These are phyloP conservation scores for Macrotis lagotis DNA, from an alignment of 2,113 vertebrate species.

Conservation along the genomic window DNA sequence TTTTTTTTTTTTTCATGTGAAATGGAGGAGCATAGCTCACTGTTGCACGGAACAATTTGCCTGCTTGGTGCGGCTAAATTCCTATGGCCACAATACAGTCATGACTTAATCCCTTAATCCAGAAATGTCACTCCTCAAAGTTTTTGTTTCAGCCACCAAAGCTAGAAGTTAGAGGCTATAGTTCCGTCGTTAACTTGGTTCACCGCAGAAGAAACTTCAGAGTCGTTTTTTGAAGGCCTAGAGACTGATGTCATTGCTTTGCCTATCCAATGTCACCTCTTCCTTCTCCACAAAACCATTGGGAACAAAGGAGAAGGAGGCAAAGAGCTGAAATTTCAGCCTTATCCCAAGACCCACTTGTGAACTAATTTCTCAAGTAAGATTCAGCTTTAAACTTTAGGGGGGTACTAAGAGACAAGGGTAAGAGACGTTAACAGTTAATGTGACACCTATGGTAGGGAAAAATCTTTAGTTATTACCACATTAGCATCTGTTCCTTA, in stretches of 20 bases:
- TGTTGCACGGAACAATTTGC: neutral
- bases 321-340: conserved; percentile 48
- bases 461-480: neutral
- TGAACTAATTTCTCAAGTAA: conserved; percentile 5
- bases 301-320: conserved; percentile 42
- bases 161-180: conserved; percentile 52
- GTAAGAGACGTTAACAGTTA: neutral
- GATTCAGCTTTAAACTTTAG: conserved; percentile 32
- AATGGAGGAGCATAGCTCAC: conserved; percentile 63
- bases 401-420: neutral
- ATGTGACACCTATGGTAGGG: neutral
- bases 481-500: neutral
- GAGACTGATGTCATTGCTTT: conserved; percentile 51
- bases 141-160: conserved; percentile 50
- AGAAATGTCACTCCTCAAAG: conserved; percentile 55
- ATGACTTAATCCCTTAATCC: conserved; percentile 52
- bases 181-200: conserved; percentile 48
- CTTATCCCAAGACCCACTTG: neutral
- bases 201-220: neutral
- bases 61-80: conserved; percentile 42
- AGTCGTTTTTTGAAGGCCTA: conserved; percentile 25
- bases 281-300: conserved; percentile 45
- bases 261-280: conserved; percentile 30
- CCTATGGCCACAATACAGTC: conserved; percentile 27
- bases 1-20: conserved; percentile 60